A percentile compares a stretch with the other conserved stretches of the same genome.
phyloP scores from a whole-genome alignment of 2,113 vertebrate genomes.

The Dermatemys mawii region DNA sequence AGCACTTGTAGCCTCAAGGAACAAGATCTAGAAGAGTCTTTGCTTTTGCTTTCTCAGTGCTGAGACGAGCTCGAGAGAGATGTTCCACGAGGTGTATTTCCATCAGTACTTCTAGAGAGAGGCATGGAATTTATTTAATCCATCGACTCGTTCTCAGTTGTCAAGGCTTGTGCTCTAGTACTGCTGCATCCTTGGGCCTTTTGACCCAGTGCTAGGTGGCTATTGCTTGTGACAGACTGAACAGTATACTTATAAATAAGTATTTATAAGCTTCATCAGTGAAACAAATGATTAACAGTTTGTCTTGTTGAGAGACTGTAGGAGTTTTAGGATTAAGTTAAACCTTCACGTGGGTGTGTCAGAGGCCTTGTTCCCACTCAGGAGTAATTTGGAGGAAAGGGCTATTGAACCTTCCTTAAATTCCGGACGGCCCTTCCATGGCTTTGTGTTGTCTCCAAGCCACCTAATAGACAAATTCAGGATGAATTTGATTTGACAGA shows the following conservation, averaged over 20 bases:
- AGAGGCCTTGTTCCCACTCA: neutral
- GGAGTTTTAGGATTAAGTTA: accelerated
- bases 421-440: neutral
- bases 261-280: neutral
- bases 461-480: accelerated
- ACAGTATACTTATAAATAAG: neutral
- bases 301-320: neutral
- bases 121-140: neutral
- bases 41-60: neutral
- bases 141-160: neutral
- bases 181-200: neutral
- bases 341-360: accelerated
- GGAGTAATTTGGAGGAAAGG: neutral
- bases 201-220: accelerated
- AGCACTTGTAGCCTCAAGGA: neutral
- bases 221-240: neutral
- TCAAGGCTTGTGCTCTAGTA: neutral
- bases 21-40: neutral
- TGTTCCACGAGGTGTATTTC: neutral
- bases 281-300: neutral
- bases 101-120: neutral
- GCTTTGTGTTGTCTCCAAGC: neutral
- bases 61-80: accelerated
- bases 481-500: neutral
- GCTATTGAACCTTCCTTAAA: neutral